phyloP scores from a whole-genome alignment of 2,113 vertebrate genomes.

The Addax nasomaculatus region DNA sequence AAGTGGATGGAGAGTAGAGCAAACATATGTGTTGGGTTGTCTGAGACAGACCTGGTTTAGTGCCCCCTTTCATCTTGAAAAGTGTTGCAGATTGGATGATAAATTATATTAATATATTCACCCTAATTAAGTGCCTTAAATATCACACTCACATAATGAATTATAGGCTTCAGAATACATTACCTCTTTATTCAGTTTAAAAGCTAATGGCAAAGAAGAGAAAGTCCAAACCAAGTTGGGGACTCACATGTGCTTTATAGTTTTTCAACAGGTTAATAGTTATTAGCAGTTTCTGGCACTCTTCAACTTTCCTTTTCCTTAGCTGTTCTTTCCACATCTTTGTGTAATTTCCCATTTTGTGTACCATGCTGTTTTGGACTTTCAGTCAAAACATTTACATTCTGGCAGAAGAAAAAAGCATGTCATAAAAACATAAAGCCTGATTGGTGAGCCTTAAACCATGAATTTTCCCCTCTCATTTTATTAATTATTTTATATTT shows the following conservation, averaged over 20 bases:
- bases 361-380: background rate
- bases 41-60: background rate
- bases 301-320: background rate
- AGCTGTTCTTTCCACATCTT: background rate
- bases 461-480: background rate
- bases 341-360: background rate
- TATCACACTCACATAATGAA: background rate
- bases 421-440: background rate
- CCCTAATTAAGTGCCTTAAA: conserved; percentile 9
- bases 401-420: background rate
- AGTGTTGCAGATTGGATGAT: background rate
- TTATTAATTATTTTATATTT: background rate
- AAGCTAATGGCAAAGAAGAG: background rate
- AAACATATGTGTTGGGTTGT: background rate
- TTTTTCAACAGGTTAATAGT: background rate
- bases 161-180: background rate
- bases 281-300: background rate
- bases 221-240: background rate
- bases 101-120: background rate
- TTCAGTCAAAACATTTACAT: conserved; percentile 35
- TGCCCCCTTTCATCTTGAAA: background rate
- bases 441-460: background rate
- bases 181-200: background rate
- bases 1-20: background rate
- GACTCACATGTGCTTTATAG: background rate